phyloP scores from a whole-genome alignment of 2,113 vertebrate genomes.

The Rhea pennata region DNA sequence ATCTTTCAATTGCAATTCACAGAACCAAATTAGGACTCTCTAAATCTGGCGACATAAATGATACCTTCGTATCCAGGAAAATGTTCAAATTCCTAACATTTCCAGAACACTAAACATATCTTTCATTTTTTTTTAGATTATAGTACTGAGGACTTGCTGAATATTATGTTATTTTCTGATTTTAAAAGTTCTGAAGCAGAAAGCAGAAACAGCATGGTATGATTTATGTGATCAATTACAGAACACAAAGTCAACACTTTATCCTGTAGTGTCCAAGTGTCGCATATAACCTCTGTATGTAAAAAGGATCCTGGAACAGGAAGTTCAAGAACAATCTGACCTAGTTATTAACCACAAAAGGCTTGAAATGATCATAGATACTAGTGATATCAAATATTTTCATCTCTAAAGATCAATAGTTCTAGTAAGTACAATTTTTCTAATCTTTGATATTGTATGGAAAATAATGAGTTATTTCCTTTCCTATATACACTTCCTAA shows the following conservation, averaged over 20 bases:
- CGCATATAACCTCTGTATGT: rapidly evolving
- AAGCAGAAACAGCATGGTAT: not conserved
- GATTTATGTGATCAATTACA: not conserved
- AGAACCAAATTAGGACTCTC: not conserved
- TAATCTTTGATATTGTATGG: not conserved
- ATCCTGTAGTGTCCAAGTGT: not conserved
- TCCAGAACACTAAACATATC: not conserved
- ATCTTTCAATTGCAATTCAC: not conserved
- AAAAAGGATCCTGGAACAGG: not conserved
- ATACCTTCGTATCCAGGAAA: not conserved
- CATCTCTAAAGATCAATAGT: not conserved
- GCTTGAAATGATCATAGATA: not conserved
- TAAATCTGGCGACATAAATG: not conserved
- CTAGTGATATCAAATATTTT: not conserved
- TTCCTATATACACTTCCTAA: not conserved
- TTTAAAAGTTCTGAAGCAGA: not conserved
- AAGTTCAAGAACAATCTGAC: not conserved
- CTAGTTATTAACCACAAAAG: not conserved
- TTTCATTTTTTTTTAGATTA: not conserved
- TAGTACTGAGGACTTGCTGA: not conserved
- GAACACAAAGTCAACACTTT: not conserved
- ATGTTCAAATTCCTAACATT: not conserved
- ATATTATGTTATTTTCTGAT: not conserved
- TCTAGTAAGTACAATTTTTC: not conserved
- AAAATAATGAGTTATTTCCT: not conserved